A percentile compares a stretch with the other conserved stretches of the same genome.
These are phyloP conservation scores for Polypedilum pembai DNA, from an alignment of 1,140 invertebrate genomes.

Conservation along the genomic window DNA sequence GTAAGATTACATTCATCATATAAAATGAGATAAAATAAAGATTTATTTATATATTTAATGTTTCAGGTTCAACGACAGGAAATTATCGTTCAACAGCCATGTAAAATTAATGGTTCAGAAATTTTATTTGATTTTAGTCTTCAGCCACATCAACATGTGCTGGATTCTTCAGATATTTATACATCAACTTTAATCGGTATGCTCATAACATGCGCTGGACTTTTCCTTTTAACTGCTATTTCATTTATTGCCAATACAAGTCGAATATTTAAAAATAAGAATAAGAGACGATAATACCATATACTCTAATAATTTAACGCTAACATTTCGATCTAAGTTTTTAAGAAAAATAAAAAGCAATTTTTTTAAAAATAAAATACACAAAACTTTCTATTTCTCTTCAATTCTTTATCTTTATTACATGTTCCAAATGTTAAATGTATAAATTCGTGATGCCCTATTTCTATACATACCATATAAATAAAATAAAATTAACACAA, in stretches of 20 bases:
- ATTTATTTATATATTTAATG: conserved; percentile 35
- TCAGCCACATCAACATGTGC: conserved; percentile 44
- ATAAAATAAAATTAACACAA: neutral
- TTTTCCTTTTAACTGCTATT: conserved; percentile 50
- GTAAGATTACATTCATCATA: conserved; percentile 37
- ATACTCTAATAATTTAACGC: neutral
- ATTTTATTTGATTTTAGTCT: conserved; percentile 55
- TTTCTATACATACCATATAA: neutral
- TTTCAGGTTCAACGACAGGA: conserved; percentile 67
- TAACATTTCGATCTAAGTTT: neutral
- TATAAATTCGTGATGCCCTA: neutral
- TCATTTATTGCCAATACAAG: conserved; percentile 54
- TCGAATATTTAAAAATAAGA: conserved; percentile 33
- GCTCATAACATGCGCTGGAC: conserved; percentile 50
- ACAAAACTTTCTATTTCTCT: neutral
- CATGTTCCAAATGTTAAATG: neutral
- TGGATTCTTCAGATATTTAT: conserved; percentile 45
- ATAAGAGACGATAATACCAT: neutral
- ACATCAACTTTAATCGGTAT: conserved; percentile 50
- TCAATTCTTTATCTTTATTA: neutral
- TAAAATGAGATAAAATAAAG: neutral
- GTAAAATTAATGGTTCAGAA: conserved; percentile 65
- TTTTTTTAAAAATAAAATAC: neutral
- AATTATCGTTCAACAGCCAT: conserved; percentile 71
- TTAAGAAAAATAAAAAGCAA: neutral